Evolutionary conservation across 2,113 vertebrate genomes (phyloP), one percentile per base, ranked within the genome.

Genomic region (Brachyhypopomus occidentalis): DNA sequence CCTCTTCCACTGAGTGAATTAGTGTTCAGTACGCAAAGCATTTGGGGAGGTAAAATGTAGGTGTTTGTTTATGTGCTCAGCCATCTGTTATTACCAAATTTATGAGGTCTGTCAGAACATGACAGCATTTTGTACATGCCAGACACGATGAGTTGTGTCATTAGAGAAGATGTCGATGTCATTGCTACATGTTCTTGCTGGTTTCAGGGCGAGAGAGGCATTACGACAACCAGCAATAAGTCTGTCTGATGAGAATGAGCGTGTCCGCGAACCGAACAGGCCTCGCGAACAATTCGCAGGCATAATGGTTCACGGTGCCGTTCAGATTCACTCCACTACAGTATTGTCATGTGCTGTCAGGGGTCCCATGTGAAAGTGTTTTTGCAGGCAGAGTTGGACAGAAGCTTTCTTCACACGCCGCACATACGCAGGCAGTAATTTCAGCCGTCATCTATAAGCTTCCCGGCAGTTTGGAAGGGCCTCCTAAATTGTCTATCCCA

Each of bases 351-450:
- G 16, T 59, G 41, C 66, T 4, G 16, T 45, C 55, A 71, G 63
- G 75, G 55, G 66, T 27, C 81, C 77, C 74, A 79, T 82, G 63
- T 75, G 62, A 70, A 79, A 75, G 41, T 27, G 23, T 58, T 83
- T 73, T 73, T 52, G 45, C 11, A 52, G 9, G n/a, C 66, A n/a
- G 34, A 9, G 36, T 41, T 22, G 4, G 66, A 67, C 67, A 27
- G 62, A 69, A 30, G 63, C 71, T 9, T 30, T 41, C 48, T 48
- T 75, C 48, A 23, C 77, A 52, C 20, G 63, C 19, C 45, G 45
- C 12, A 52, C 45, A 52, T 14, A 52, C 12, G 77, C 67, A 79
- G 55, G 64, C 48, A 66, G 64, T 58, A 20, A 62, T 34, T 14
- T 30, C 25, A 17, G 73, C 67, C 23, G 19, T 30, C 1, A 76